These are phyloP conservation scores for Liopterus haemorrhoidalis DNA, from an alignment of 2,888 invertebrate species.

Conservation along the genomic window DNA sequence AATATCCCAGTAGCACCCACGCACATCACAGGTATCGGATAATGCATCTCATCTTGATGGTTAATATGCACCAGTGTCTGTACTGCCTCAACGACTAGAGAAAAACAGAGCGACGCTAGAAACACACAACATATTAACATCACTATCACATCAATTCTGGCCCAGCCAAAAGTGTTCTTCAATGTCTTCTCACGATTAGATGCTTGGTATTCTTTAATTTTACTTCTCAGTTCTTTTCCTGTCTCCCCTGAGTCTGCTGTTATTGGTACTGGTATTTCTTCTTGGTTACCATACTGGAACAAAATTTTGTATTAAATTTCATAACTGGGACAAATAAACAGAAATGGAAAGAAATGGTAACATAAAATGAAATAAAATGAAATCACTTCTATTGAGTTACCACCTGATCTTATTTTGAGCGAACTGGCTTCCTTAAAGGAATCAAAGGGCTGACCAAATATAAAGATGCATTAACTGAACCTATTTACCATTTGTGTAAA, in stretches of 20 bases:
- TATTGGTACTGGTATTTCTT: conserved; percentile 25
- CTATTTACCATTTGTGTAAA: too few relatives aligned
- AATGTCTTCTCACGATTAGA: conserved; percentile 56
- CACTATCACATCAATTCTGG: conserved; percentile 80
- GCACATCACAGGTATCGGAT: conserved; percentile 66
- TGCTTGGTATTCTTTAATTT: conserved; percentile 25
- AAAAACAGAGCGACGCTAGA: conserved; percentile 75
- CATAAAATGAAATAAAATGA: too few relatives aligned
- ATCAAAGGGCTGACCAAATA: too few relatives aligned
- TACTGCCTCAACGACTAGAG: conserved; percentile 71
- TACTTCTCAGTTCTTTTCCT: conserved; percentile 32
- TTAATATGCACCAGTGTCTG: conserved; percentile 73
- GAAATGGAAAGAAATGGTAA: too few relatives aligned
- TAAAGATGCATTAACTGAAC: too few relatives aligned
- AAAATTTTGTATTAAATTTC: conserved; percentile 13
- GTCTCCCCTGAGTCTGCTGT: conserved; percentile 27
- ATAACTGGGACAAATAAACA: background rate
- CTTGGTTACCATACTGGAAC: conserved; percentile 39
- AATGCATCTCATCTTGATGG: conserved; percentile 66
- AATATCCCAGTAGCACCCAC: conserved; percentile 66
- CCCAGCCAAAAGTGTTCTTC: conserved; percentile 89
- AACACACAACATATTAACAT: conserved; percentile 77
- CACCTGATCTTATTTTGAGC: too few relatives aligned
- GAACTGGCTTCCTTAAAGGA: too few relatives aligned
- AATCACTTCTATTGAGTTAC: too few relatives aligned